A percentile compares a stretch with the other conserved stretches of the same genome.
These are phyloP conservation scores for Rhagoletis zephyria DNA, from an alignment of 1,140 invertebrate species.

Conservation along the genomic window DNA sequence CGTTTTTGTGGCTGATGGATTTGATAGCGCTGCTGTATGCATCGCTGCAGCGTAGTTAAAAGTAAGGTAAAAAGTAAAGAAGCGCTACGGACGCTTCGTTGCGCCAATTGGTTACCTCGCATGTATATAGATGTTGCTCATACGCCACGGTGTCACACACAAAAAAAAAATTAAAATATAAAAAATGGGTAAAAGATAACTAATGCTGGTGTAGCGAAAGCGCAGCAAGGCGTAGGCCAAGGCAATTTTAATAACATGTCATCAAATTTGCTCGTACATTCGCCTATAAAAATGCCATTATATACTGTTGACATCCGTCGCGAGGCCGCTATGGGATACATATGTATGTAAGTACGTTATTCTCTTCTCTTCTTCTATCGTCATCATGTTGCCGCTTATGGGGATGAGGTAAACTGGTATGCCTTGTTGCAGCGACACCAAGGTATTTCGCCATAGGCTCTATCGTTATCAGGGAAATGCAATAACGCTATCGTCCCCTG, in stretches of 20 bases:
- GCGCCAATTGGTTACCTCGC: not conserved
- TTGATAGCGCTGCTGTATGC: not conserved
- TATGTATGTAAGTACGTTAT: not conserved
- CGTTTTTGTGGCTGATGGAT: conserved; percentile 41
- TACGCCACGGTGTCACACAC: not conserved
- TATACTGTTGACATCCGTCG: conserved; percentile 53
- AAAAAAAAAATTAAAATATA: not conserved
- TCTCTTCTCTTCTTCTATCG: not conserved
- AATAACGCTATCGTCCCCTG: conserved; percentile 55
- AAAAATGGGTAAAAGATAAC: not conserved
- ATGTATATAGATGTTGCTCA: not conserved
- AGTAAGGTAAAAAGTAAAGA: not conserved
- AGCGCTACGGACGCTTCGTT: not conserved
- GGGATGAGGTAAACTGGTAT: not conserved
- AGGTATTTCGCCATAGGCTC: conserved; percentile 47
- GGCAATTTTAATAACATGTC: conserved; percentile 70
- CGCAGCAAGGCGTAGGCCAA: not conserved
- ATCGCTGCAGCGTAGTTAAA: not conserved
- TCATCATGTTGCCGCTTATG: not conserved
- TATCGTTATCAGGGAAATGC: conserved; percentile 53
- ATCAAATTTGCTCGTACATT: conserved; percentile 62
- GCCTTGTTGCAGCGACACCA: not conserved
- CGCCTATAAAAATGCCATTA: conserved; percentile 72
- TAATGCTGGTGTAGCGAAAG: not conserved
- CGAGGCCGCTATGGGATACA: not conserved